Evolutionary conservation across 53 echinoderm and acorn worm species (phyloP).

Genomic region (Stichopus horrens): DNA sequence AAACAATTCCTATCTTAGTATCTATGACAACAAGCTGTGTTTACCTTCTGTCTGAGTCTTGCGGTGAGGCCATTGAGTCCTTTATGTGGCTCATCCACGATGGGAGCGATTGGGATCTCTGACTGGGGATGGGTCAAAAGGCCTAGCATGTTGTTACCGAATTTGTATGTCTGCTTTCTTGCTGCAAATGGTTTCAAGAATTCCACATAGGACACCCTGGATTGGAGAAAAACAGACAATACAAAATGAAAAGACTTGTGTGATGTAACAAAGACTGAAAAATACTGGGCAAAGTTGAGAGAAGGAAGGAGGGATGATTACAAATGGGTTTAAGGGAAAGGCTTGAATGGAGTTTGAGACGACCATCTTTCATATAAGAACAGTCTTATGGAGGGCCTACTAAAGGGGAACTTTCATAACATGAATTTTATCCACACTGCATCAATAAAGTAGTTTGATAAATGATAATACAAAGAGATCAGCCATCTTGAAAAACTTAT

Average conservation of each 20-base stretch:
- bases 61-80: constrained; percentile 95
- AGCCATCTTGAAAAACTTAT: no score
- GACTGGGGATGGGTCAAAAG: constrained; percentile 87
- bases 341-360: not conserved
- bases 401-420: no score
- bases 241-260: no score
- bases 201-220: constrained; percentile 89
- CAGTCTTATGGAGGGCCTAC: no score
- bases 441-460: no score
- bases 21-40: not conserved
- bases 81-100: constrained; percentile 90
- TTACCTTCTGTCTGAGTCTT: constrained; percentile 86
- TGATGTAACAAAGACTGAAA: no score
- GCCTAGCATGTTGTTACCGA: constrained; percentile 85
- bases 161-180: constrained; percentile 87
- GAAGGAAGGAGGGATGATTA: no score
- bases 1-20: not conserved
- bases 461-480: no score
- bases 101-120: constrained; percentile 86
- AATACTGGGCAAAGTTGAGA: no score
- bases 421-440: no score
- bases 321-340: no score
- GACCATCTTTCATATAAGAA: not conserved
- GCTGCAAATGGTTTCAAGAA: constrained; percentile 94
- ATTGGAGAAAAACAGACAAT: not conserved